Percentiles rank a stretch among this genome's conserved stretches.
Evolutionary conservation across 2,113 vertebrate genomes (phyloP).

Genomic region (Ia io): DNA sequence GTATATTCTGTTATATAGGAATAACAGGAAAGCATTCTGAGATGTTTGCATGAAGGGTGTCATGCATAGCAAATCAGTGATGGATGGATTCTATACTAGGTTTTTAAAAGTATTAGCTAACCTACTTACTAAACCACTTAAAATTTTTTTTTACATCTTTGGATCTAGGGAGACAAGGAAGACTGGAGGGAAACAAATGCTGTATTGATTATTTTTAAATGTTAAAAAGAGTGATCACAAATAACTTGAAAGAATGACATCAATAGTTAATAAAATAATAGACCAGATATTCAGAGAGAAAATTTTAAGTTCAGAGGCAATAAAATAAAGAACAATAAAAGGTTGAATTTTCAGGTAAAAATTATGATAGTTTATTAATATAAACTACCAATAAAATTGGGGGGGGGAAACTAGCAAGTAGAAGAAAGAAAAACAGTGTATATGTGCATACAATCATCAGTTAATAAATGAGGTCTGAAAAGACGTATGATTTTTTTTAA

Average conservation of each 20-base stretch:
- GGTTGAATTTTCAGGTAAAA: slow-evolving; percentile 65
- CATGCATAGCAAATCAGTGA: slow-evolving; percentile 72
- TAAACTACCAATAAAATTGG: slow-evolving; percentile 42
- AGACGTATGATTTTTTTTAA: slow-evolving; percentile 46
- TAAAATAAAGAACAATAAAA: slow-evolving; percentile 69
- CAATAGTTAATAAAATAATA: slow-evolving; percentile 78
- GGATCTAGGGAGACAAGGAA: slow-evolving; percentile 50
- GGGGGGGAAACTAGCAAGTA: not conserved
- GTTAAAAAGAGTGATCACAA: slow-evolving; percentile 63
- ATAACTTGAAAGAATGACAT: slow-evolving; percentile 65
- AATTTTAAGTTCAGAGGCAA: slow-evolving; percentile 71
- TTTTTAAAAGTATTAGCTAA: slow-evolving; percentile 70
- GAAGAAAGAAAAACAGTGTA: not conserved
- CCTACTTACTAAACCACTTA: slow-evolving; percentile 71
- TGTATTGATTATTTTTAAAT: slow-evolving; percentile 73
- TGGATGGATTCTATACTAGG: slow-evolving; percentile 61
- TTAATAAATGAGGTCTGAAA: slow-evolving; percentile 46
- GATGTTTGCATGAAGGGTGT: slow-evolving; percentile 73
- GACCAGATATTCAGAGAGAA: slow-evolving; percentile 60
- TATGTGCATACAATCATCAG: not conserved
- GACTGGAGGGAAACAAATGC: slow-evolving; percentile 46
- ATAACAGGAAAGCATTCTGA: slow-evolving; percentile 72
- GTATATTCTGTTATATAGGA: slow-evolving; percentile 63
- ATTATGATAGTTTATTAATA: slow-evolving; percentile 74
- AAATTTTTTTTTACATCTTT: slow-evolving; percentile 62